phyloP scores from a whole-genome alignment of 2,113 vertebrate species.

The Ciconia boyciana region DNA sequence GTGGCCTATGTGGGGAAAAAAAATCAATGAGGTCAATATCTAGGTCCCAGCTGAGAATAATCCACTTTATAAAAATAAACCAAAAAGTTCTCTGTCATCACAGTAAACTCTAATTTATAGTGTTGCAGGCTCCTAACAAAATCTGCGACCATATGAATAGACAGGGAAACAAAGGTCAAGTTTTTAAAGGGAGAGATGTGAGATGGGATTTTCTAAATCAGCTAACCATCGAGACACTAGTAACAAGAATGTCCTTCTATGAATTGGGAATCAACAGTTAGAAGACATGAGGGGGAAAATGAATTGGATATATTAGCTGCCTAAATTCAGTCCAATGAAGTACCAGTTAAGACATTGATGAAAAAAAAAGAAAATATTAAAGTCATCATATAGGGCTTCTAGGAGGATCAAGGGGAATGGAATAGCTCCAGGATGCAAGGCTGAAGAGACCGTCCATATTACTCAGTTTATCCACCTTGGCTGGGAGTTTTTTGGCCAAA shows the following conservation, averaged over 20 bases:
- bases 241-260: not conserved
- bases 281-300: not conserved
- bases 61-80: conserved; percentile 41
- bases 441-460: not conserved
- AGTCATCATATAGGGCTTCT: not conserved
- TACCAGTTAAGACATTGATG: not conserved
- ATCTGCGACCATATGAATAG: not conserved
- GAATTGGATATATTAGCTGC: not conserved
- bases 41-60: conserved; percentile 31
- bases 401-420: not conserved
- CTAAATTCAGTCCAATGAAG: not conserved
- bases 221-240: not conserved
- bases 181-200: not conserved
- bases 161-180: not conserved
- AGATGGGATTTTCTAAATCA: not conserved
- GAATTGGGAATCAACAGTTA: not conserved
- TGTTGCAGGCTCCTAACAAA: not conserved
- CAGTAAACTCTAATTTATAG: conserved; percentile 24
- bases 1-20: not conserved
- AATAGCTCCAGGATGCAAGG: not conserved
- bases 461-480: not conserved
- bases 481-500: not conserved
- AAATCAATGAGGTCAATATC: conserved; percentile 31
- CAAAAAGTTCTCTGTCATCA: not conserved
- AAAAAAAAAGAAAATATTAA: not conserved